These are phyloP conservation scores for Aurelia aurita complex sp. Pacific DNA, from an alignment of 30 jellyfish, hydroid and myxozoan species.

Conservation along the genomic window DNA sequence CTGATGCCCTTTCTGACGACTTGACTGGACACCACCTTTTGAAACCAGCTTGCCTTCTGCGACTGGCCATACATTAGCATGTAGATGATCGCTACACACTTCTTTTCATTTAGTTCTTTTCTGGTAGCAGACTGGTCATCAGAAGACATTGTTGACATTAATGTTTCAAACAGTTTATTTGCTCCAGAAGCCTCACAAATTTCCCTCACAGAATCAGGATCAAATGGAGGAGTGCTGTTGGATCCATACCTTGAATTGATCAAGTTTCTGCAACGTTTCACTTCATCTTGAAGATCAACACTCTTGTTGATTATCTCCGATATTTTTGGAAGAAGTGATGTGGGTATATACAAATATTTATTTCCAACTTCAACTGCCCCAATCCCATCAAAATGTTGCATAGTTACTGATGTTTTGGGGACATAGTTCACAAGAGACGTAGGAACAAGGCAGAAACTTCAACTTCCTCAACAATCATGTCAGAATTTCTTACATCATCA, in stretches of 20 bases:
- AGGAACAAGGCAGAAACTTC: too few relatives aligned
- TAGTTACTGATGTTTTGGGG: neutral
- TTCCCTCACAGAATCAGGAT: neutral
- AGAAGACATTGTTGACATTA: neutral
- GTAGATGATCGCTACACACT: neutral
- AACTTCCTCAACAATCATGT: too few relatives aligned
- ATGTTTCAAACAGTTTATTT: constrained; percentile 2
- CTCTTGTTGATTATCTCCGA: neutral
- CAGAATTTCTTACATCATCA: too few relatives aligned
- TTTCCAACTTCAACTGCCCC: neutral
- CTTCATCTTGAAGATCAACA: constrained; percentile 7
- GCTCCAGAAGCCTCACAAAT: constrained; percentile 23
- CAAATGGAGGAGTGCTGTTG: too few relatives aligned
- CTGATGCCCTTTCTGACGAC: constrained; percentile 4
- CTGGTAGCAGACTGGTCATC: neutral
- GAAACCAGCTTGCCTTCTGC: neutral
- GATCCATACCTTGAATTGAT: neutral
- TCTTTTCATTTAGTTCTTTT: neutral
- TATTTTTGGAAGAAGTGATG: neutral
- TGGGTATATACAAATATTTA: constrained; percentile 5
- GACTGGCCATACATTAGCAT: constrained; percentile 4
- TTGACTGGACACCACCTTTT: neutral
- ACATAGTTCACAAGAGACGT: neutral
- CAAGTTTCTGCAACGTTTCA: neutral
- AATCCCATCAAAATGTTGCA: neutral